Percentiles rank a stretch among this genome's conserved stretches.
phyloP scores from a whole-genome alignment of 2,888 invertebrate species.

The Macropis europaea region DNA sequence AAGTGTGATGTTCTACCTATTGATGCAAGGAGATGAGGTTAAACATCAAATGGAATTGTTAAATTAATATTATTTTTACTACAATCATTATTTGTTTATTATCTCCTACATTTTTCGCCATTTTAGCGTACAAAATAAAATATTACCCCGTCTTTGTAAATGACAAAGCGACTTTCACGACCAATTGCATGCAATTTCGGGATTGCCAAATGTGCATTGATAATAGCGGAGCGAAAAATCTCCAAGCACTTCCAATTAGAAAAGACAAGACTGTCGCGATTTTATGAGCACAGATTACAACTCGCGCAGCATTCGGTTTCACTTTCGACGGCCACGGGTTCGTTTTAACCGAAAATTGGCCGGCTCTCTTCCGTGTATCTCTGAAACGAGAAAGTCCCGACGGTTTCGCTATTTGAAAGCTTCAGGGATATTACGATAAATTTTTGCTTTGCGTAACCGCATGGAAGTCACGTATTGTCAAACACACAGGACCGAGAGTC shows the following conservation, averaged over 20 bases:
- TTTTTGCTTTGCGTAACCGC: conserved; percentile 54
- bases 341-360: conserved; percentile 34
- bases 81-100: too few relatives aligned
- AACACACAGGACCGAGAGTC: conserved; percentile 14
- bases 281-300: conserved; percentile 41
- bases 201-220: too few relatives aligned
- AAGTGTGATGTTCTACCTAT: too few relatives aligned
- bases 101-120: too few relatives aligned
- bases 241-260: conserved; percentile 23
- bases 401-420: conserved; percentile 62
- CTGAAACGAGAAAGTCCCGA: conserved; percentile 68
- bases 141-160: too few relatives aligned
- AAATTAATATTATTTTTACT: too few relatives aligned
- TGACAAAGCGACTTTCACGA: conserved; percentile 3
- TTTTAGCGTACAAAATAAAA: too few relatives aligned
- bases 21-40: too few relatives aligned
- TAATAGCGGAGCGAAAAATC: not conserved
- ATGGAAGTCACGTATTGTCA: conserved; percentile 37
- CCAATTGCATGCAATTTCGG: not conserved
- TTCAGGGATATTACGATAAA: conserved; percentile 43
- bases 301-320: conserved; percentile 44
- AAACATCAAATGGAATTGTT: too few relatives aligned
- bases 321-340: conserved; percentile 49
- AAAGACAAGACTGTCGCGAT: conserved; percentile 4
- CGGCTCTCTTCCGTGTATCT: conserved; percentile 34